Conservation (phyloP, 2,113 vertebrate species). For the Apistogramma diplotaenia region DNA sequence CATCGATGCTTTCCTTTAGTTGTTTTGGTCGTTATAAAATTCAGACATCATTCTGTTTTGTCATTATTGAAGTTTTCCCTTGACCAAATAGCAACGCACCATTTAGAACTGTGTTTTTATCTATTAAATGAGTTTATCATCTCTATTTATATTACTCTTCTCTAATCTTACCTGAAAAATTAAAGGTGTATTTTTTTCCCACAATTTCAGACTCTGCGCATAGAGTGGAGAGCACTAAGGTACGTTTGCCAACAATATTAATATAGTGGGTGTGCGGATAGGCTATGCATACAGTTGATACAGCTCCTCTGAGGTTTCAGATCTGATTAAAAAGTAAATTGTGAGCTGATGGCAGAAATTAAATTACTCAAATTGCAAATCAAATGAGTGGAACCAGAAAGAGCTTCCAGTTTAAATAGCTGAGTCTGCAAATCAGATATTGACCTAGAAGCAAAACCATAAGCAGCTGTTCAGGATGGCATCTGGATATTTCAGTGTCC, state of each 20-base stretch:
- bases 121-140: no score
- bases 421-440: neutral
- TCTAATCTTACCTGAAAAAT: no score
- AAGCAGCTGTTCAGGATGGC: neutral
- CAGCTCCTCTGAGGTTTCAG: no score
- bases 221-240: no score
- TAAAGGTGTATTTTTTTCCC: no score
- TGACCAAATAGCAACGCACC: neutral
- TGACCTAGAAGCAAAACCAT: neutral
- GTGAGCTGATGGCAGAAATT: neutral
- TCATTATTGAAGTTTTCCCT: neutral
- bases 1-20: neutral
- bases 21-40: neutral
- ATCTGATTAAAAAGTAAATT: no score
- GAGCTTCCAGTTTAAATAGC: neutral
- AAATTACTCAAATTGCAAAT: neutral
- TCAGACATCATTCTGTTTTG: neutral
- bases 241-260: no score
- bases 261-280: no score
- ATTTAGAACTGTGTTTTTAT: neutral
- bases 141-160: no score
- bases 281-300: no score
- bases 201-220: no score
- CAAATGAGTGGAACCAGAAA: neutral
- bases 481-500: no score